A percentile compares a stretch with the other conserved stretches of the same genome.
These are phyloP conservation scores for Trichogramma pretiosum DNA, from an alignment of 1,140 invertebrate species.

Conservation along the genomic window DNA sequence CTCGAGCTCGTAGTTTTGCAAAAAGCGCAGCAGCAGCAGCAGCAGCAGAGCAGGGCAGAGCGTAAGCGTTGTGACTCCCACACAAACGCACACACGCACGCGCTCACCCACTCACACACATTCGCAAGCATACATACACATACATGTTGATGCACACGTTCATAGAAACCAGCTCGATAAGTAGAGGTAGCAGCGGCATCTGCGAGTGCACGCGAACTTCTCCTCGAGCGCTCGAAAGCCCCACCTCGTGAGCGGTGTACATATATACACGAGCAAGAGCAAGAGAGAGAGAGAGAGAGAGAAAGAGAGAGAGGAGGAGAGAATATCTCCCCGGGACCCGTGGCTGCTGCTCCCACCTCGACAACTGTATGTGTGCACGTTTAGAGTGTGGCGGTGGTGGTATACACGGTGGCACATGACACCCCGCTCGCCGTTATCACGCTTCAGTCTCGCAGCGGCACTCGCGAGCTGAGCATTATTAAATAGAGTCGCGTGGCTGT, in stretches of 20 bases:
- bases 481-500: conserved; percentile 11
- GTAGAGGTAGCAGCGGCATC: background rate
- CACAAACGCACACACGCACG: too few species aligned
- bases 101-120: too few species aligned
- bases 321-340: conserved; percentile 15
- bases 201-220: background rate
- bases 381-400: conserved; percentile 6
- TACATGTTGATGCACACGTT: too few species aligned
- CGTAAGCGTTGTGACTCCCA: too few species aligned
- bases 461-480: too few species aligned
- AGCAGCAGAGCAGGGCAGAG: too few species aligned
- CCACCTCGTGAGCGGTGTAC: background rate
- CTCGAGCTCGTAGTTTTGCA: too few species aligned
- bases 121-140: too few species aligned
- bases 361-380: background rate
- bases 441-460: conserved; percentile 42
- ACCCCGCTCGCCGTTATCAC: too few species aligned
- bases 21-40: too few species aligned
- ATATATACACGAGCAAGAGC: background rate
- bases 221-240: background rate
- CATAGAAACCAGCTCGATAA: background rate
- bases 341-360: background rate
- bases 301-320: background rate
- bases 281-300: background rate
- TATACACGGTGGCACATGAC: conserved; percentile 35